Evolutionary conservation across 2,797 vertebrate species (phyloP), one percentile per base, ranked within the genome.

Genomic region (Zenarchopterus dispar): DNA sequence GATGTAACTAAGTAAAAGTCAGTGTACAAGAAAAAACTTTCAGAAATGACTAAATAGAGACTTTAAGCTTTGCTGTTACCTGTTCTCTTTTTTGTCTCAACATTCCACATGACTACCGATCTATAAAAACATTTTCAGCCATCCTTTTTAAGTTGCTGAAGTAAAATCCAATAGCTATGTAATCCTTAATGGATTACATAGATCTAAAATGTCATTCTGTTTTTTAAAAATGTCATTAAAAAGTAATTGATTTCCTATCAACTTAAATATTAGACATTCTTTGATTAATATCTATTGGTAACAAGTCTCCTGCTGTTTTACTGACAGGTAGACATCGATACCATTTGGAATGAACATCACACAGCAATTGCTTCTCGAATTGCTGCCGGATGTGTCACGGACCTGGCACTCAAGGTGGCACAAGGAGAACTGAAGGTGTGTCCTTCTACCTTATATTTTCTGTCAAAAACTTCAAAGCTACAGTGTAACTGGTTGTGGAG

Each of bases 341-440:
- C 95, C 36, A 83, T 96, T 80, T 97, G 96, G 95, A 97, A 96
- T 0, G 96, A 96, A 66, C 87, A 93, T 53, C 95, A 96, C 80
- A 97, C 95, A 19, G 93, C 95, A 65, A 88, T 92, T 0, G 95
- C 95, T 0, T 94, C 95, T 0, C 94, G 94, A 10, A 93, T 95
- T 78, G 96, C 96, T 0, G 94, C 93, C 0, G 96, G 96, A 70
- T 95, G 96, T 0, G 95, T 98, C 75, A 95, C 93, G 0, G 95
- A 98, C 70, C 90, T 98, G 65, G 94, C 96, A 18, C 92, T 96
- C 84, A 96, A 92, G 81, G 96, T 98, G 86, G 95, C 95, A 36
- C 93, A 93, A 64, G 83, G 95, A 16, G 94, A 96, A 73, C 91
- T 98, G 21, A 97, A 95, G 95, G 97, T 98, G 68, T 44, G 69